Evolutionary conservation across 53 echinoderm and acorn worm species (phyloP), one percentile per base, ranked within the genome.

Genomic region (Arbacia lixula): DNA sequence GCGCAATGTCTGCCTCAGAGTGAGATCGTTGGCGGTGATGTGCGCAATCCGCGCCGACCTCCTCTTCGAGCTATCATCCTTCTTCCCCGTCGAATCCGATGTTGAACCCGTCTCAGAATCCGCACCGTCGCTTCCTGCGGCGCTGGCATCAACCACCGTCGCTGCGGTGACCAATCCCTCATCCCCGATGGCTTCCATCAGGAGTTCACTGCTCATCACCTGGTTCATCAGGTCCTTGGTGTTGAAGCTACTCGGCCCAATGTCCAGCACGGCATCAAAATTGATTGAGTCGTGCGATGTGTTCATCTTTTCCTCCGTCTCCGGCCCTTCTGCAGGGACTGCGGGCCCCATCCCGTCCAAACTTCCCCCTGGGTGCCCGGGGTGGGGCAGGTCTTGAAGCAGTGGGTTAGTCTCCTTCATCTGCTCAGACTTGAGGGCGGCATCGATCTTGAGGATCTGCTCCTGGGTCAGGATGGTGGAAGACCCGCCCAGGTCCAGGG

Each of bases 371-470:
- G n/a, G n/a, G n/a, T n/a, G n/a, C n/a, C n/a, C n/a, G n/a, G n/a
- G n/a, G 66, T 22, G 54, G 32, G 41, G 71, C 41, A 52, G 63
- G 49, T 19, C n/a, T 62, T 33, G 24, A 25, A 73, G 62, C 20
- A 81, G 50, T 6, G 82, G 64, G 62, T 81, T 63, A 22, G 41
- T 26, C 24, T 9, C 82, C 33, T 81, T 81, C 32, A 50, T 63
- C 64, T 81, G 53, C 55, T 88, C 84, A 0, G 51, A 72, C 8
- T 68, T 60, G 2, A 94, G 63, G 14, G 91, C 84, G 22, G 84
- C 83, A 58, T 87, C 95, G 4, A 95, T 91, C 43, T 85, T 86
- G 14, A 86, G 85, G 42, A 95, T 66, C 66, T 95, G 95, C 36
- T 83, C 95, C 20, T 85, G 84, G 20, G 90, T 91, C 10, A 95